These are phyloP conservation scores for Psophia crepitans DNA, from an alignment of 2,113 vertebrate species.

Conservation along the genomic window DNA sequence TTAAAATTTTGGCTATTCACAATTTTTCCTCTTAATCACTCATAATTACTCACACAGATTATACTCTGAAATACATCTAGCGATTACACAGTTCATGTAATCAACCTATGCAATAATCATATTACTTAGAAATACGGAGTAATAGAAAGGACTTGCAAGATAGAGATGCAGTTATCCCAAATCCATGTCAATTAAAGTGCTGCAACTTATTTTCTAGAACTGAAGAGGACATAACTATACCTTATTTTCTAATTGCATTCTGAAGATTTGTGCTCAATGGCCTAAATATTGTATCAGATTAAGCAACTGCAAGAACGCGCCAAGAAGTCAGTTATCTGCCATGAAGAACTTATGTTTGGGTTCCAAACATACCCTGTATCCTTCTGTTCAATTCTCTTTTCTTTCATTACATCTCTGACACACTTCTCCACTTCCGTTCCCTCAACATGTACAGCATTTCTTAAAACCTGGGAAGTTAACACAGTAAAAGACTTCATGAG, in stretches of 20 bases:
- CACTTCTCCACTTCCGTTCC: constrained; percentile 76
- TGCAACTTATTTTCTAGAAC: not conserved
- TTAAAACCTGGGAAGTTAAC: constrained; percentile 78
- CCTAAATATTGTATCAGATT: not conserved
- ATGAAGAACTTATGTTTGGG: not conserved
- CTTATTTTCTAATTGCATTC: not conserved
- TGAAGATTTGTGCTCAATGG: not conserved
- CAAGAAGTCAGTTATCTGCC: not conserved
- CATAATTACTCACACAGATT: not conserved
- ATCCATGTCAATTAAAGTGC: not conserved
- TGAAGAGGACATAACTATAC: not conserved
- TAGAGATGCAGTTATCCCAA: not conserved
- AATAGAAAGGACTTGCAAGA: not conserved
- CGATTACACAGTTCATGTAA: not conserved
- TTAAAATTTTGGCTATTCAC: not conserved
- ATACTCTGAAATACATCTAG: not conserved
- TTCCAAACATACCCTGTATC: constrained; percentile 77
- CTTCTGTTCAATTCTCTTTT: constrained; percentile 83
- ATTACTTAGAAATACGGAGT: not conserved
- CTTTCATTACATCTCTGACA: constrained; percentile 83
- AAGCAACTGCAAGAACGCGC: not conserved
- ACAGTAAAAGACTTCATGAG: not conserved
- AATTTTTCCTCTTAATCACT: not conserved
- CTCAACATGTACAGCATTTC: constrained; percentile 70
- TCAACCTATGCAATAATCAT: not conserved